Conservation (phyloP, 2,888 invertebrate genomes). For the Laothoe populi region DNA sequence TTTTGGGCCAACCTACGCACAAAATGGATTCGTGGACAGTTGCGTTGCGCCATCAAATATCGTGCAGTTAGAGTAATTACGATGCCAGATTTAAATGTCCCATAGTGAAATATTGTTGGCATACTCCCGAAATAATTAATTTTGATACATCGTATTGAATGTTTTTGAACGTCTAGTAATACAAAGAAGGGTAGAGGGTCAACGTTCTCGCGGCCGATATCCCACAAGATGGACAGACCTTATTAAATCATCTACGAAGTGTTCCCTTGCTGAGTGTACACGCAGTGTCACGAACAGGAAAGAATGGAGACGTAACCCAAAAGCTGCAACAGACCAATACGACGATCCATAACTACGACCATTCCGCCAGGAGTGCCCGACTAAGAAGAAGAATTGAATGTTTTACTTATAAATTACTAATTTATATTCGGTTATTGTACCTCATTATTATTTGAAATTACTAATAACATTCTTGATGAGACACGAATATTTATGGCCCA, state of each 20-base stretch:
- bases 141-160: not conserved
- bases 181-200: no score
- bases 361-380: no score
- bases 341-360: no score
- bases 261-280: no score
- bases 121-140: conserved; percentile 8
- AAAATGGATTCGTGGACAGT: conserved; percentile 48
- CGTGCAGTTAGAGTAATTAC: conserved; percentile 58
- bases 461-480: not conserved
- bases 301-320: no score
- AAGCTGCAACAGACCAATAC: no score
- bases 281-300: no score
- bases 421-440: not conserved
- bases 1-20: conserved; percentile 52
- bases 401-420: conserved; percentile 19
- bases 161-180: no score
- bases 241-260: no score
- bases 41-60: conserved; percentile 54
- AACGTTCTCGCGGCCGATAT: no score
- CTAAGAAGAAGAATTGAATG: no score
- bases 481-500: not conserved
- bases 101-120: conserved; percentile 50
- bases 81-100: conserved; percentile 60
- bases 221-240: no score
- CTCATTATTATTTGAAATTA: not conserved